A percentile compares a stretch with the other conserved stretches of the same genome.
Conservation (phyloP, 2,888 invertebrate species). For the Yponomeuta evonymella region DNA sequence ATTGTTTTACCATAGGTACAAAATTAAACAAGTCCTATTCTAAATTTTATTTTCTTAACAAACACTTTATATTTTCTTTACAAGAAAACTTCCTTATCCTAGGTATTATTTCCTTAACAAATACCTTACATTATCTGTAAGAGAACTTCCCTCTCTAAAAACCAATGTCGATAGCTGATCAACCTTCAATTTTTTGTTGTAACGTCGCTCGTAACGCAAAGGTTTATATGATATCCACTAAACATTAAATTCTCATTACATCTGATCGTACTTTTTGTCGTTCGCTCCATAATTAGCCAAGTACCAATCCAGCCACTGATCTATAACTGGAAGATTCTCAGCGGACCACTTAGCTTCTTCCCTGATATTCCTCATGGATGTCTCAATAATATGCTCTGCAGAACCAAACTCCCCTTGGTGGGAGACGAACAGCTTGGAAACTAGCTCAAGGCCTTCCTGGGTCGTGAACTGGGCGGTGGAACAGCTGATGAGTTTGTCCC, state of each 20-base stretch:
- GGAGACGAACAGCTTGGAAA: conserved; percentile 78
- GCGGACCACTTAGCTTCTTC: conserved; percentile 86
- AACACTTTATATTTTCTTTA: too few relatives aligned
- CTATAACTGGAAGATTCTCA: conserved; percentile 84
- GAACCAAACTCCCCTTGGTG: conserved; percentile 82
- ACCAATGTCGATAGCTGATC: not conserved
- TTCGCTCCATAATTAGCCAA: conserved; percentile 39
- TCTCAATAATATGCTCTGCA: conserved; percentile 83
- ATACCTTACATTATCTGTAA: too few relatives aligned
- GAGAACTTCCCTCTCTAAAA: not conserved
- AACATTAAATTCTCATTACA: not conserved
- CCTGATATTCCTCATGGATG: conserved; percentile 82
- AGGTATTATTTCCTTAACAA: too few relatives aligned
- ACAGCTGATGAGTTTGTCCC: conserved; percentile 84
- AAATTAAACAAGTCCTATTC: too few relatives aligned
- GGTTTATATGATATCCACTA: not conserved
- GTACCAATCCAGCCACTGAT: conserved; percentile 81
- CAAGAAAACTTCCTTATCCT: too few relatives aligned
- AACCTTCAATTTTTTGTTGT: not conserved
- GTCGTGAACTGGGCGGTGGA: conserved; percentile 86
- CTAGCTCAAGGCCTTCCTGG: conserved; percentile 82
- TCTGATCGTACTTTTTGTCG: conserved; percentile 29
- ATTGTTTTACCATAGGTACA: too few relatives aligned
- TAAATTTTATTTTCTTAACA: too few relatives aligned
- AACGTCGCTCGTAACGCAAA: not conserved